These are phyloP conservation scores for Chunga burmeisteri DNA, from an alignment of 2,113 vertebrate genomes.

Conservation along the genomic window DNA sequence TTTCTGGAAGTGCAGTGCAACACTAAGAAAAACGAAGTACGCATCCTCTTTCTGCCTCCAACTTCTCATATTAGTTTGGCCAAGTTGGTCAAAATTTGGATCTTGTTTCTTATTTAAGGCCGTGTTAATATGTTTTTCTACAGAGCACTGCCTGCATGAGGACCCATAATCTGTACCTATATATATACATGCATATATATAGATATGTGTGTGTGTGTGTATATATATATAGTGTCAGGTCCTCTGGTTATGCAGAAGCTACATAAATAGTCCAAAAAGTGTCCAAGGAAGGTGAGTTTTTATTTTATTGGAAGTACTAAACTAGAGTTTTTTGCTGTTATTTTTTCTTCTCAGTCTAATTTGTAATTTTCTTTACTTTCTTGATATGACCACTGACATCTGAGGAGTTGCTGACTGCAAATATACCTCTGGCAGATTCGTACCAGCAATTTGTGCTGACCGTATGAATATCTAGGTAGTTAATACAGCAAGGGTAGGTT, in stretches of 20 bases:
- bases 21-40: background rate
- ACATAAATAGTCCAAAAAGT: background rate
- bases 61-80: background rate
- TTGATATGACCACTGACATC: background rate
- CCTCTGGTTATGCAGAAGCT: background rate
- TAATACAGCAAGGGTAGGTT: background rate
- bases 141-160: background rate
- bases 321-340: background rate
- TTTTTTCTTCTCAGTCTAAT: slow-evolving; percentile 3
- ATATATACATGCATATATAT: too few species aligned
- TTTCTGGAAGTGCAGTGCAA: background rate
- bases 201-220: too few species aligned
- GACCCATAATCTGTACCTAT: background rate
- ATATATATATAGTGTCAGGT: background rate
- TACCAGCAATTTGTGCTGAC: slow-evolving; percentile 20
- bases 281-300: background rate
- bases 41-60: background rate
- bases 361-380: slow-evolving; percentile 17
- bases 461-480: background rate
- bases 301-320: background rate
- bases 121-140: background rate
- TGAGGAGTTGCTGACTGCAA: slow-evolving; percentile 24
- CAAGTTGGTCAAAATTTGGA: background rate
- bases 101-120: background rate
- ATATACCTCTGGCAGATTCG: background rate